Base-by-base conservation (phyloP, 2,888 invertebrate genomes). In the Tenthredo amoena region DNA sequence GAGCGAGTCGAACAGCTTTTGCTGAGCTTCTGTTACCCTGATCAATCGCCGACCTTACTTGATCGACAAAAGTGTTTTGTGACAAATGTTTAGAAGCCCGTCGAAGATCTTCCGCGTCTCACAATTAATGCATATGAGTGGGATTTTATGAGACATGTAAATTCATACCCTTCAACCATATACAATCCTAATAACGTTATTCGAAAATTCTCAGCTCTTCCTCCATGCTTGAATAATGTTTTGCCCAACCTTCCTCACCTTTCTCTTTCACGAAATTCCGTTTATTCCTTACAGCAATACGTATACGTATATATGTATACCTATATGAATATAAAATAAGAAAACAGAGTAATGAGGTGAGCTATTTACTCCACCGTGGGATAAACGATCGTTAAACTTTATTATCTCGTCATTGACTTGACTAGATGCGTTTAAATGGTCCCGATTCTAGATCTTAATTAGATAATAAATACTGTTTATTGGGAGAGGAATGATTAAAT, bases 21-120 rank as follows among this genome's bases (percentile, higher is more conserved):
- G 55, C n/a, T 31, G 68, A n/a, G 21, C 7, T 7, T 88, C 87
- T 92, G 89, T 43, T 89, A 84, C 84, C 91, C 91, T 87, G 87
- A 87, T 90, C 74, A 84, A 89, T 87, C 87, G 90, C 89, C 91
- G 91, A 90, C 91, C 92, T 92, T 92, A 92, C 91, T 91, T 90
- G 92, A 92, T 91, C 92, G 91, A 91, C 91, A 92, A 92, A 92
- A 91, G 91, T 92, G 91, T 92, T 91, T 92, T 90, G 92, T 90
- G 89, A 89, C 90, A 88, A 89, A 90, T 87, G 89, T 89, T 90
- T 89, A 89, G 88, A 87, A 87, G 87, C 87, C 87, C 87, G 88
- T 88, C 87, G 88, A 87, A 88, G 88, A 88, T 87, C 87, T 87
- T 12, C 18, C 43, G 72, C 79, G 84, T 77, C 77, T 47, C 15